phyloP scores from a whole-genome alignment of 2,113 vertebrate genomes.

The Dendropsophus ebraccatus region DNA sequence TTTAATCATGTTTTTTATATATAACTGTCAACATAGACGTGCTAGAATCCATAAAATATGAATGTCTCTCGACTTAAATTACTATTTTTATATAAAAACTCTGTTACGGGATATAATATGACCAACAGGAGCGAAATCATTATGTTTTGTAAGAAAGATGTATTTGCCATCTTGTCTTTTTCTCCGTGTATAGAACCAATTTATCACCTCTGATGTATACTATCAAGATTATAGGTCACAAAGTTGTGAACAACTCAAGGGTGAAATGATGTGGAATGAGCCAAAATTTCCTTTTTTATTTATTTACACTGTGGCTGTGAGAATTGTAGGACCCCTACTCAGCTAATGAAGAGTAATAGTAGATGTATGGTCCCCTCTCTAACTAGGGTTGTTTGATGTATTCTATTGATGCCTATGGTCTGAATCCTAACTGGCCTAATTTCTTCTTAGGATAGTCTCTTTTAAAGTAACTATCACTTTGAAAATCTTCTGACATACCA shows the following conservation, averaged over 20 bases:
- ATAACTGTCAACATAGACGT: background rate
- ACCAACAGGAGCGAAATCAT: background rate
- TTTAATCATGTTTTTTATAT: slow-evolving; percentile 10
- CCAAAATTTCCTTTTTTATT: too few relatives aligned
- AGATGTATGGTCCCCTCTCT: too few relatives aligned
- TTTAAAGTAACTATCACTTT: too few relatives aligned
- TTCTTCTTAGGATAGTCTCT: too few relatives aligned
- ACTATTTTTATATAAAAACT: background rate
- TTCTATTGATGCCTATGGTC: too few relatives aligned
- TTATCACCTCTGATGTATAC: background rate
- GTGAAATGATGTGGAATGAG: background rate
- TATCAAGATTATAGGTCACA: background rate
- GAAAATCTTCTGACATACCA: too few relatives aligned
- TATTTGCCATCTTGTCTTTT: background rate
- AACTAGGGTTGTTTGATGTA: too few relatives aligned
- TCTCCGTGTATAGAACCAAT: background rate
- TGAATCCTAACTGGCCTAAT: too few relatives aligned
- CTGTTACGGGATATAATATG: background rate
- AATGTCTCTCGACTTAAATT: background rate
- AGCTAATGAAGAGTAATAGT: too few relatives aligned
- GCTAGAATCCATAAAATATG: background rate
- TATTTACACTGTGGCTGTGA: too few relatives aligned
- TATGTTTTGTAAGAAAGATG: background rate
- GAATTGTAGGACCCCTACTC: too few relatives aligned
- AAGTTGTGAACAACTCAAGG: background rate